A percentile compares a stretch with the other conserved stretches of the same genome.
These are phyloP conservation scores for Psettodes erumei DNA, from an alignment of 2,113 vertebrate genomes.

Conservation along the genomic window DNA sequence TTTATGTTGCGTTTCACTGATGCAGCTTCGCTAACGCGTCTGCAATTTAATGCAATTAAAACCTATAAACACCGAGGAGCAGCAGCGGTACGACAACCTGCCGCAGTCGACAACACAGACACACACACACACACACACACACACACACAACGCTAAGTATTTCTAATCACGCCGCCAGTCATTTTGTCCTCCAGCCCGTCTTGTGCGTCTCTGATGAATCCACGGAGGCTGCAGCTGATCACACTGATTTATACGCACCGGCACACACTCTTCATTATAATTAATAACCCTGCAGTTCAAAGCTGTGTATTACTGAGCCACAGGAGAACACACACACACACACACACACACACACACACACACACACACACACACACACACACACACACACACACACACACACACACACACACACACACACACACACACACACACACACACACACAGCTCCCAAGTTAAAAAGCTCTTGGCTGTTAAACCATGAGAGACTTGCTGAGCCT, in stretches of 20 bases:
- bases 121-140: conserved; percentile 19
- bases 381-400: conserved; percentile 38
- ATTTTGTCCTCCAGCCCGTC: conserved; percentile 59
- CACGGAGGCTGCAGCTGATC: conserved; percentile 64
- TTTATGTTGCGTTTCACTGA: not conserved
- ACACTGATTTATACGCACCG: conserved; percentile 63
- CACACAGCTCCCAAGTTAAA: conserved; percentile 39
- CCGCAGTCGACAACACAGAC: conserved; percentile 16
- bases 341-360: conserved; percentile 14
- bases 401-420: conserved; percentile 10
- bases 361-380: too few species aligned
- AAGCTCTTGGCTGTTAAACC: conserved; percentile 72
- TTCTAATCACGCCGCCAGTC: conserved; percentile 41
- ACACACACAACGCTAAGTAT: conserved; percentile 30
- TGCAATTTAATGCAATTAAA: not conserved
- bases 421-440: conserved; percentile 25
- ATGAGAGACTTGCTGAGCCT: conserved; percentile 69
- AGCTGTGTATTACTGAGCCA: conserved; percentile 62
- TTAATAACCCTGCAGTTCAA: conserved; percentile 74
- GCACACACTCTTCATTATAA: conserved; percentile 66
- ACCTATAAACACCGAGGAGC: not conserved
- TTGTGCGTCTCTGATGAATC: conserved; percentile 58
- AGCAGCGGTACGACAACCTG: not conserved
- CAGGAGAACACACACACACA: conserved; percentile 58
- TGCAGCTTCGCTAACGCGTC: too few species aligned